Percentiles rank a stretch among this genome's conserved stretches.
Evolutionary conservation across 1,140 invertebrate species (phyloP).

Genomic region (Drosophila bocqueti): DNA sequence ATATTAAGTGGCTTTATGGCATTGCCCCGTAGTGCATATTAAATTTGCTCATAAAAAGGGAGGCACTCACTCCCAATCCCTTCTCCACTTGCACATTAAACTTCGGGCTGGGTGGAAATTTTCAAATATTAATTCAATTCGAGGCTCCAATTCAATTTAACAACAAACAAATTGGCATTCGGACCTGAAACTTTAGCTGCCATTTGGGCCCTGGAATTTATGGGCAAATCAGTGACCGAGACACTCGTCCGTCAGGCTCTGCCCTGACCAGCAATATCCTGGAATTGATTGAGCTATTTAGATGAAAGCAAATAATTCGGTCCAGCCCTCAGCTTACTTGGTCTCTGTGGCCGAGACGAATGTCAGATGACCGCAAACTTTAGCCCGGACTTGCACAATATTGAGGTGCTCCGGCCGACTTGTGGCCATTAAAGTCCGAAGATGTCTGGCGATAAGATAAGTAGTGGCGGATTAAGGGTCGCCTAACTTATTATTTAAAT

Average conservation of each 20-base stretch:
- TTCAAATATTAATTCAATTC: conserved; percentile 59
- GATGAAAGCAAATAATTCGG: conserved; percentile 5
- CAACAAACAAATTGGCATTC: conserved; percentile 35
- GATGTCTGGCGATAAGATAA: conserved; percentile 10
- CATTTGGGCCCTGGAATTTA: conserved; percentile 25
- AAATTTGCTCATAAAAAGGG: conserved; percentile 50
- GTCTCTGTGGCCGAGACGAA: conserved; percentile 14
- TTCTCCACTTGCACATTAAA: conserved; percentile 24
- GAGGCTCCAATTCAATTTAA: conserved; percentile 57
- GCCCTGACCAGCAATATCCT: conserved; percentile 14
- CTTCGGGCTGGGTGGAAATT: conserved; percentile 18
- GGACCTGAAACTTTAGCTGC: conserved; percentile 33
- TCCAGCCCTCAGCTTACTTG: background rate
- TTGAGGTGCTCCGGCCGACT: conserved; percentile 23
- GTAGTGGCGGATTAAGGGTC: conserved; percentile 3
- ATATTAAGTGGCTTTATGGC: conserved; percentile 71
- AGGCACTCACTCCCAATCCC: background rate
- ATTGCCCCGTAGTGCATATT: conserved; percentile 66
- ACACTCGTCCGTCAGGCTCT: conserved; percentile 7
- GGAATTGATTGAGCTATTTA: conserved; percentile 48
- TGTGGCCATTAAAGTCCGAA: conserved; percentile 12
- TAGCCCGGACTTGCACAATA: conserved; percentile 12
- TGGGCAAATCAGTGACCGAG: conserved; percentile 36
- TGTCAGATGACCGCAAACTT: conserved; percentile 33
- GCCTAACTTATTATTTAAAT: background rate